Conservation (phyloP, 2,113 vertebrate genomes). For the Grammomys dolichurus region DNA sequence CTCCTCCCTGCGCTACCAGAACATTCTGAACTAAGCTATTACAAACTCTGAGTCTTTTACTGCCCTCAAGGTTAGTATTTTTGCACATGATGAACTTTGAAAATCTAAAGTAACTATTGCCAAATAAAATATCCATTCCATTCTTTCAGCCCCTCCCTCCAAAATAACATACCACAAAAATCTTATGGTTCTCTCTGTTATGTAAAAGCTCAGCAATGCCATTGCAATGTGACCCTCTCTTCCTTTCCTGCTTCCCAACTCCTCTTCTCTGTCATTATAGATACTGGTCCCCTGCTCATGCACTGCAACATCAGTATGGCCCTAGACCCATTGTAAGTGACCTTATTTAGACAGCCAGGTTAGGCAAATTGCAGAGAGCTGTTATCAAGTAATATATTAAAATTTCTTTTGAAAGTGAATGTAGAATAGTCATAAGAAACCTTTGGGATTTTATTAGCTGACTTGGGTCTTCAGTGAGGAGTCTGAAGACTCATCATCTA, state of each 20-base stretch:
- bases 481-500: not conserved
- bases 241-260: not conserved
- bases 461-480: not conserved
- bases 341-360: not conserved
- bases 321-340: not conserved
- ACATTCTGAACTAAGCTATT: not conserved
- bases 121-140: not conserved
- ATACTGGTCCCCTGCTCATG: not conserved
- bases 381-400: not conserved
- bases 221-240: not conserved
- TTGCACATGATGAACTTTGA: not conserved
- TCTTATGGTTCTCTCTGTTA: not conserved
- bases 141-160: not conserved
- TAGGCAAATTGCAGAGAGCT: not conserved
- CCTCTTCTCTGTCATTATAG: not conserved
- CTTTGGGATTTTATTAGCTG: constrained; percentile 11
- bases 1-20: not conserved
- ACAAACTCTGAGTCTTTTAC: not conserved
- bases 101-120: constrained; percentile 32
- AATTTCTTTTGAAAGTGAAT: not conserved
- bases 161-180: not conserved
- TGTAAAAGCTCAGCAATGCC: not conserved
- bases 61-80: not conserved
- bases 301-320: fast-evolving
- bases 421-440: not conserved